Percentiles rank a stretch among this genome's conserved stretches.
Conservation (phyloP, 2,113 vertebrate species). For the Eulemur rufifrons region DNA sequence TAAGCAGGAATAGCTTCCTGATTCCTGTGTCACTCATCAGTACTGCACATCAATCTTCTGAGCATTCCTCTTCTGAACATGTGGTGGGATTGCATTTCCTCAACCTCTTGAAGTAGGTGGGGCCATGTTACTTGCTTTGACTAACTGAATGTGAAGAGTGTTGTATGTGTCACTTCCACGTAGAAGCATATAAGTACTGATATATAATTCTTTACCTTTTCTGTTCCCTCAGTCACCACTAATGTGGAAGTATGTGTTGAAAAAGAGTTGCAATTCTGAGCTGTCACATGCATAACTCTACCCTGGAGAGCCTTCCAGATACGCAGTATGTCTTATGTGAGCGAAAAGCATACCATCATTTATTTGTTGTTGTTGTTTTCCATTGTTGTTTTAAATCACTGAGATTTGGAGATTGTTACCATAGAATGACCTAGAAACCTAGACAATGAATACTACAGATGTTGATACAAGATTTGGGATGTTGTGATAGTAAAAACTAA, state of each 20-base stretch:
- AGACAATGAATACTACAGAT: not conserved
- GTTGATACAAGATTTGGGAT: not conserved
- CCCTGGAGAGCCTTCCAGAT: not conserved
- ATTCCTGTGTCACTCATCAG: not conserved
- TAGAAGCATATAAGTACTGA: not conserved
- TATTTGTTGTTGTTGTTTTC: not conserved
- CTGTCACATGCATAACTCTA: accelerated
- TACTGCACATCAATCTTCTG: not conserved
- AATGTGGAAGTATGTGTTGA: not conserved
- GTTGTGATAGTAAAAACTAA: not conserved
- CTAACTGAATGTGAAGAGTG: not conserved
- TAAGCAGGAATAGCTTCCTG: not conserved
- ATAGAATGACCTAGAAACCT: not conserved
- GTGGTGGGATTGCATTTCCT: not conserved
- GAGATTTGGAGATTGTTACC: not conserved
- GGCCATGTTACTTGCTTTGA: not conserved
- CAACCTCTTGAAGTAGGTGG: not conserved
- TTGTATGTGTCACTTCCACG: not conserved
- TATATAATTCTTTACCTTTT: not conserved
- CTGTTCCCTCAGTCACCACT: not conserved
- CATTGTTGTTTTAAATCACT: not conserved
- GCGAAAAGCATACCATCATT: not conserved
- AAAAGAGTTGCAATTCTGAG: not conserved
- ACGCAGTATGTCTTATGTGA: not conserved
- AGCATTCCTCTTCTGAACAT: not conserved